These are phyloP conservation scores for Paracanthobrama guichenoti DNA, from an alignment of 2,113 vertebrate species.

Conservation along the genomic window DNA sequence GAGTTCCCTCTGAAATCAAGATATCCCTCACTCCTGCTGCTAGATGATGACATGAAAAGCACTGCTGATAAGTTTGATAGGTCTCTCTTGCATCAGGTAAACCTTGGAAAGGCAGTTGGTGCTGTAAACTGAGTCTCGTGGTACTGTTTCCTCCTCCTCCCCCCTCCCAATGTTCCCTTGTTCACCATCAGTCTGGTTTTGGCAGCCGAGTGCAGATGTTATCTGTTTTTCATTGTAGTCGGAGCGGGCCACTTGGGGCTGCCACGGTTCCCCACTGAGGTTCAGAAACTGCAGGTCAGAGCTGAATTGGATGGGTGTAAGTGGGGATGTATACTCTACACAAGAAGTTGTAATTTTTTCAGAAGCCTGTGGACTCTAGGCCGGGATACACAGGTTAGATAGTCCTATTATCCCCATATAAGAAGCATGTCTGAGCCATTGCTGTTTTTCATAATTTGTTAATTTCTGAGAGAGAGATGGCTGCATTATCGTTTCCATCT, in stretches of 20 bases:
- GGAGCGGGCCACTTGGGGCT: slow-evolving; percentile 19
- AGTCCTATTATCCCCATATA: not conserved
- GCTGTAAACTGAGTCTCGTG: slow-evolving; percentile 56
- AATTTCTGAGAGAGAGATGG: slow-evolving; percentile 40
- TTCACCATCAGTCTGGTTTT: slow-evolving; percentile 43
- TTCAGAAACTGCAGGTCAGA: slow-evolving; percentile 10
- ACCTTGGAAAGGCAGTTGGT: slow-evolving; percentile 62
- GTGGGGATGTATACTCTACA: not conserved
- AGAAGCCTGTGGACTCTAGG: not conserved
- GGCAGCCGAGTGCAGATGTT: slow-evolving; percentile 43
- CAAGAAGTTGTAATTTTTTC: not conserved
- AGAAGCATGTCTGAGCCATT: slow-evolving; percentile 31
- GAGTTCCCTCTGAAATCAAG: slow-evolving; percentile 54
- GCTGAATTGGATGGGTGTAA: slow-evolving; percentile 4
- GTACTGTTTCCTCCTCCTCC: not conserved
- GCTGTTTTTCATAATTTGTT: slow-evolving; percentile 40
- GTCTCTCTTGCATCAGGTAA: slow-evolving; percentile 52
- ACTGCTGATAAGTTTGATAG: slow-evolving; percentile 49
- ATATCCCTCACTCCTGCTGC: slow-evolving; percentile 41
- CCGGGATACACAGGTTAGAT: not conserved
- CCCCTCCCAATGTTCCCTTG: slow-evolving; percentile 1
- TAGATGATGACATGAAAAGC: slow-evolving; percentile 55
- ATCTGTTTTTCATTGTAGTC: slow-evolving; percentile 31
- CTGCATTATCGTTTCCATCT: slow-evolving; percentile 41
- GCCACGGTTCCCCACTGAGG: slow-evolving; percentile 10